Evolutionary conservation across 2,113 vertebrate species (phyloP), one percentile per base, ranked within the genome.

Genomic region (Colinus virginianus): DNA sequence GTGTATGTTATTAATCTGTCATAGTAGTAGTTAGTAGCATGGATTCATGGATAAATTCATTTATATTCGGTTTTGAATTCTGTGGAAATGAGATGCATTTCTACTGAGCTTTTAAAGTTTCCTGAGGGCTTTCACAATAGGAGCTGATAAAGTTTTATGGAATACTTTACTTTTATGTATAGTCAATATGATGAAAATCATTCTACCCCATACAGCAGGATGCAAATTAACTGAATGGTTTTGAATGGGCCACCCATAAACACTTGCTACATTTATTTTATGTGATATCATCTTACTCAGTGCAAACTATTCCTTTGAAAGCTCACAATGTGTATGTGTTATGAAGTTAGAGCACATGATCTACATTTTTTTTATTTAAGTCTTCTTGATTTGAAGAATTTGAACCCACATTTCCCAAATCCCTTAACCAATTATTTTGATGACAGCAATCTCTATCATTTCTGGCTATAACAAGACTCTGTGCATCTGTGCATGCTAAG

Each of bases 131-230:
- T 87, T 90, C 74, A 87, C 86, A 95, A 84, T 81, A 90, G 67
- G 11, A 95, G 42, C 74, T 93, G 86, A 93, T 95, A 93, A 93
- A 94, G 63, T 96, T 93, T 95, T 96, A 92, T 93, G 86, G 86
- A 87, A 84, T 76, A 45, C 62, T 90, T 48, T 59, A 84, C 48
- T 95, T 96, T 84, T 93, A 93, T 84, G 43, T 88, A 69, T 61
- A 56, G 66, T 87, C 63, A 87, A 66, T 88, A 87, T 71, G 61
- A 87, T 76, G 66, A 66, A 58, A 92, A 72, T 93, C 81, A 40
- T 90, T 93, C 42, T 70, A 21, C 72, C n/a, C 82, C 76, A 21
- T 78, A 38, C 66, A 84, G 69, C 74, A 84, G 90, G 43, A 36
- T 89, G 83, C 83, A 90, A 94, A 93, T 95, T 88, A 95, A 93